phyloP scores from a whole-genome alignment of 2,797 vertebrate species.

The Eulemur albifrons region DNA sequence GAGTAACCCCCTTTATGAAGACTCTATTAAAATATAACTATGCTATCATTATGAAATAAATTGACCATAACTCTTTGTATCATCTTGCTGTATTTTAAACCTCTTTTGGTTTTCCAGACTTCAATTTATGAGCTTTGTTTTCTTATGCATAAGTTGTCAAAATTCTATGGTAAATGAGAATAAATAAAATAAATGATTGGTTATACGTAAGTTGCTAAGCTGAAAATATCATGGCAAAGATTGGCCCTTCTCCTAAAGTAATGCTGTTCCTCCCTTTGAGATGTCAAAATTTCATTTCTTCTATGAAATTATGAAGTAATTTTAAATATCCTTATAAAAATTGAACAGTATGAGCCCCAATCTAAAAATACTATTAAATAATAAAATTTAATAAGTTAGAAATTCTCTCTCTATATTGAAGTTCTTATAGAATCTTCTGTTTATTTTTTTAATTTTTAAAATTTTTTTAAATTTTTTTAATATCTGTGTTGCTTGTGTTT shows the following conservation, averaged over 20 bases:
- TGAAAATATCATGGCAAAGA: slow-evolving; percentile 13
- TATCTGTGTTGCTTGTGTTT: background rate
- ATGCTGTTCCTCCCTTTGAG: background rate
- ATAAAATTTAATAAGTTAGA: background rate
- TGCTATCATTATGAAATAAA: background rate
- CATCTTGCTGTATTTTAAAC: background rate
- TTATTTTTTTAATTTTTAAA: background rate
- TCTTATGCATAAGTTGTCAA: background rate
- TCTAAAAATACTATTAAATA: background rate
- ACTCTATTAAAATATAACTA: background rate
- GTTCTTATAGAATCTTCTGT: background rate
- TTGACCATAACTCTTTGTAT: too few species aligned
- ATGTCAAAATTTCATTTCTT: background rate
- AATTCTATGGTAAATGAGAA: background rate
- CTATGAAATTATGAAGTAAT: background rate
- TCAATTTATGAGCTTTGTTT: background rate
- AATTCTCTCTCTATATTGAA: background rate
- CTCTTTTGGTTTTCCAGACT: background rate
- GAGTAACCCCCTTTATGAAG: background rate
- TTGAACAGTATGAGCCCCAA: background rate
- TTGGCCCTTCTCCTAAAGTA: background rate
- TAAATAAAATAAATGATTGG: background rate
- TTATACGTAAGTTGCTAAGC: background rate
- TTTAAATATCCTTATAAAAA: slow-evolving; percentile 15
- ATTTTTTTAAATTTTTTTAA: too few species aligned